Evolutionary conservation across 2,888 invertebrate genomes (phyloP).

Genomic region (Erebia aethiops): DNA sequence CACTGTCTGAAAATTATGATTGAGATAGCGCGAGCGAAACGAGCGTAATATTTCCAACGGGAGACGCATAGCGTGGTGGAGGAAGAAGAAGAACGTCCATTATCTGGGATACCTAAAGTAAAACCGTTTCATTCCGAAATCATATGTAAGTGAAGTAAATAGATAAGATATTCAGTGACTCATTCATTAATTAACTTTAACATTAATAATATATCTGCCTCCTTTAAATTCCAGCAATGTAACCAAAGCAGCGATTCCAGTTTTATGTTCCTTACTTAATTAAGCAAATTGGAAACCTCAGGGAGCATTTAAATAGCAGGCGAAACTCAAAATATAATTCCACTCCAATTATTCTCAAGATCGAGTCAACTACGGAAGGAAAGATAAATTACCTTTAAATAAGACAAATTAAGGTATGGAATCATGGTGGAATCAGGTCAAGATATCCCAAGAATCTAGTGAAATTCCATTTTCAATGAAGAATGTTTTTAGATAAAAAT

Average conservation of each 20-base stretch:
- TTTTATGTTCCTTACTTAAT: slow-evolving; percentile 25
- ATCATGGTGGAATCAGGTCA: slow-evolving; percentile 11
- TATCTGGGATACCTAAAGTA: too few relatives aligned
- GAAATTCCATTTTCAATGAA: neutral
- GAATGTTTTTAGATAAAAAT: neutral
- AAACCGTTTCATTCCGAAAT: too few relatives aligned
- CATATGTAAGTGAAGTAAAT: too few relatives aligned
- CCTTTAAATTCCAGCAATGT: neutral
- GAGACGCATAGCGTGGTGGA: too few relatives aligned
- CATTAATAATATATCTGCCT: neutral
- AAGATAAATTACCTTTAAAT: slow-evolving; percentile 29
- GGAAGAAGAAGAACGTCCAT: too few relatives aligned
- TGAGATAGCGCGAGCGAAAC: too few relatives aligned
- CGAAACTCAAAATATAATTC: slow-evolving; percentile 55
- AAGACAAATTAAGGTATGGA: slow-evolving; percentile 14
- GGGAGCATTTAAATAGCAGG: slow-evolving; percentile 29
- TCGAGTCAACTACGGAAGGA: slow-evolving; percentile 49
- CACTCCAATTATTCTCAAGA: slow-evolving; percentile 69
- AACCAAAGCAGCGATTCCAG: slow-evolving; percentile 20
- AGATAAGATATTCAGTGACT: too few relatives aligned
- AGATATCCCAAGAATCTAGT: slow-evolving; percentile 9
- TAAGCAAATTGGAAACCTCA: slow-evolving; percentile 27
- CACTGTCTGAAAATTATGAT: too few relatives aligned
- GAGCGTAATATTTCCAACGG: too few relatives aligned
- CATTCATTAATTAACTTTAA: too few relatives aligned